Evolutionary conservation across 53 echinoderm and acorn worm species (phyloP).

Genomic region (Crossaster papposus): DNA sequence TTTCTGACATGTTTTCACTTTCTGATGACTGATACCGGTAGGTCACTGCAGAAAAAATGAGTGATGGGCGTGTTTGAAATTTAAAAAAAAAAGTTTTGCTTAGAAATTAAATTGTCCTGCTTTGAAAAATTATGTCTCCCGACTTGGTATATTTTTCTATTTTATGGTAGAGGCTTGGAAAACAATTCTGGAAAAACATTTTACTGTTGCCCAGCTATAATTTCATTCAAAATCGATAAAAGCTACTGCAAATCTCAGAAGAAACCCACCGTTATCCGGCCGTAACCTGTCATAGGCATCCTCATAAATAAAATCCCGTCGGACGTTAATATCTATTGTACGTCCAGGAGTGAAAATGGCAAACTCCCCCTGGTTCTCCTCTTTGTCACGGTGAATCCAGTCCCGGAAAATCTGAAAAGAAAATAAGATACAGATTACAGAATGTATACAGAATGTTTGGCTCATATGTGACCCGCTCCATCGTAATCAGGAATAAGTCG

Average conservation of each 20-base stretch:
- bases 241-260: neutral
- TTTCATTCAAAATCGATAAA: neutral
- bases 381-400: slow-evolving; percentile 72
- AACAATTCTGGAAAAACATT: neutral
- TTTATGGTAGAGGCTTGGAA: too few species aligned
- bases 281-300: slow-evolving; percentile 94
- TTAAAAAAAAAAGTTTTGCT: too few species aligned
- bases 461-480: neutral
- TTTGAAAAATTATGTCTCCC: too few species aligned
- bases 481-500: too few species aligned
- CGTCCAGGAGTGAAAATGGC: slow-evolving; percentile 64
- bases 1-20: too few species aligned
- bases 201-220: neutral
- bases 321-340: slow-evolving; percentile 71
- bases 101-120: too few species aligned
- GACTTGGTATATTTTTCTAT: too few species aligned
- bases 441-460: neutral
- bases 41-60: too few species aligned
- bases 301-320: slow-evolving; percentile 95
- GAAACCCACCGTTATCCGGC: slow-evolving; percentile 88
- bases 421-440: too few species aligned
- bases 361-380: slow-evolving; percentile 74
- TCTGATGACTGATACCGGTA: too few species aligned
- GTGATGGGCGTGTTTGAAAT: too few species aligned
- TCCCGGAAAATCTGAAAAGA: slow-evolving; percentile 83